Evolutionary conservation across 2,113 vertebrate genomes (phyloP), one percentile per base, ranked within the genome.

Genomic region (Coryphaenoides rupestris): DNA sequence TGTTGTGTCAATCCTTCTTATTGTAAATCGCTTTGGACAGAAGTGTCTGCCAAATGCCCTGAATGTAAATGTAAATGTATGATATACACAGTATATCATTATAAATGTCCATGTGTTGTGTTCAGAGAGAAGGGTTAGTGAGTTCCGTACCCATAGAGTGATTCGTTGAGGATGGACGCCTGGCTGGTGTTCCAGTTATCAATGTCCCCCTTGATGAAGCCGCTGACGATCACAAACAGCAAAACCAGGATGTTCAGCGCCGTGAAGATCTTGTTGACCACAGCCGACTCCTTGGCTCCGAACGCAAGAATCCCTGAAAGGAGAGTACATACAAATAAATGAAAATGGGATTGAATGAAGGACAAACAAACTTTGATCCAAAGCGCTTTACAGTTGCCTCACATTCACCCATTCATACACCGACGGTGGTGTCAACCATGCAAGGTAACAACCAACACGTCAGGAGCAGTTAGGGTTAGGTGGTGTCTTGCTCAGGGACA

Each of bases 221-320:
- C 92, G 6, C 88, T 63, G 12, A 91, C 72, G 63, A 92, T 89
- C 65, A 95, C 76, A 68, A 95, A 95, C 53, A 93, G 26, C 78
- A 95, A 77, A 60, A 95, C 70, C 0, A 92, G 53, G 4, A 91
- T 21, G 0, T 93, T 95, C n/a, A 95, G 64, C 19, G 68, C 81
- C 60, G 94, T 95, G 70, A 96, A 93, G 58, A 90, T 57, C 84
- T 93, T 96, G 82, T 93, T 94, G 28, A 94, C 86, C 0, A 24
- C 78, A 40, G 90, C 89, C 0, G 94, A 95, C 77, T 94, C 92
- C 76, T 93, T 94, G 5, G 90, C 92, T 23, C 94, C 94, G 70
- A 93, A 93, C 49, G 91, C 93, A 75, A 95, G 92, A 58, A 95
- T 83, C 1, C 89, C 94, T 95, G 40, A 6, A 70, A 57, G 61